Evolutionary conservation across 1,140 invertebrate species (phyloP), one percentile per base, ranked within the genome.

Genomic region (Hylaeus anthracinus): DNA sequence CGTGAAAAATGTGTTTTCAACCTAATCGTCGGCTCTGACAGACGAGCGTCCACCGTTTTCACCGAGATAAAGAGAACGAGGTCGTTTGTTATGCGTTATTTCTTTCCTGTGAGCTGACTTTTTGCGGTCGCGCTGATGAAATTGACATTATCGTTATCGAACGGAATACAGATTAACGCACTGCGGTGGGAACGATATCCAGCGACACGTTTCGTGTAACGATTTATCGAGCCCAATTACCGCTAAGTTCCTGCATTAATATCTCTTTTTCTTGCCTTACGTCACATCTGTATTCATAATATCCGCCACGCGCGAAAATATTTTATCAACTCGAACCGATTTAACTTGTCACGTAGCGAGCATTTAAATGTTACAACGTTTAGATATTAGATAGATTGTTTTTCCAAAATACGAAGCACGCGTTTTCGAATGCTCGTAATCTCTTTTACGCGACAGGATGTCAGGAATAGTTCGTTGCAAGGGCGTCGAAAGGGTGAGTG

Each of bases 141-240:
- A 84, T 82, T 26, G 56, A 15, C 67, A 53, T 65, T 73, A 79
- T 82, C 80, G 69, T 82, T 79, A 73, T 82, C 74, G 81, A 79
- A 72, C 64, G 69, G 63, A 70, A 79, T 55, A 55, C 53, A 58
- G 65, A 76, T 63, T 70, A 72, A 69, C 63, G n/a, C 45, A 72
- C 45, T 61, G n/a, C 39, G 43, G 39, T 66, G 39, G 72, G 55
- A 61, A 72, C 56, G 51, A 78, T 70, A 78, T 70, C 75, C 64
- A 14, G 51, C 53, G 51, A 72, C 69, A 55, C 5, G 15, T 79
- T 72, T 45, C 60, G 76, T 51, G 48, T 14, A 67, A 69, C 67
- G 64, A 76, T 70, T 77, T 69, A 77, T 77, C 74, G 41, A 14
- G 12, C 58, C 43, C 43, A 69, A 69, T 76, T 69, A 69, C 64